These are phyloP conservation scores for Malaclemys terrapin DNA, from an alignment of 2,113 vertebrate species.

Conservation along the genomic window DNA sequence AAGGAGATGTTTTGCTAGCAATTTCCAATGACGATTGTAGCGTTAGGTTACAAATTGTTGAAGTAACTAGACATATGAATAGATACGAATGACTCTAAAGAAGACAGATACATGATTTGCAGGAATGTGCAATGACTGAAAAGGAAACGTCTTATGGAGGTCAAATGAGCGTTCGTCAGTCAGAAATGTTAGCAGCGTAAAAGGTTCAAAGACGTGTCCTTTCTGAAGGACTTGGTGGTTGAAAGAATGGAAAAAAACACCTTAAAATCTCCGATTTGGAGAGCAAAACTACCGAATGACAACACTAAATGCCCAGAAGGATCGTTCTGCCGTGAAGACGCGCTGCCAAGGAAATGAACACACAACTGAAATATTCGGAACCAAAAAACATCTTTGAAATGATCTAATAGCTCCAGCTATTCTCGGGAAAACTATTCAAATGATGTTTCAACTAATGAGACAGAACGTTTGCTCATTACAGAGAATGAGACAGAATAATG, in stretches of 20 bases:
- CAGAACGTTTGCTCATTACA: not conserved
- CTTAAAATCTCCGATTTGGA: not conserved
- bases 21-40: not conserved
- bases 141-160: not conserved
- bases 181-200: not conserved
- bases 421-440: not conserved
- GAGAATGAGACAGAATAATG: not conserved
- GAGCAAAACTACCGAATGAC: not conserved
- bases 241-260: not conserved
- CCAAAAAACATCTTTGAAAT: not conserved
- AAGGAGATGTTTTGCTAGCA: not conserved
- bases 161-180: not conserved
- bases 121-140: not conserved
- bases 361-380: fast-evolving
- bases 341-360: not conserved
- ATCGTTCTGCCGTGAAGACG: not conserved
- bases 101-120: not conserved
- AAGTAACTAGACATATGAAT: not conserved
- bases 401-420: not conserved
- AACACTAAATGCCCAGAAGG: not conserved
- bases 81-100: not conserved
- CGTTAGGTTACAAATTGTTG: not conserved
- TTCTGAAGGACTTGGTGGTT: slow-evolving; percentile 42
- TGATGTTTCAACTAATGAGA: not conserved
- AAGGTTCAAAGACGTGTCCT: not conserved